Evolutionary conservation across 2,888 invertebrate genomes (phyloP).

Genomic region (Leistus spinibarbis): DNA sequence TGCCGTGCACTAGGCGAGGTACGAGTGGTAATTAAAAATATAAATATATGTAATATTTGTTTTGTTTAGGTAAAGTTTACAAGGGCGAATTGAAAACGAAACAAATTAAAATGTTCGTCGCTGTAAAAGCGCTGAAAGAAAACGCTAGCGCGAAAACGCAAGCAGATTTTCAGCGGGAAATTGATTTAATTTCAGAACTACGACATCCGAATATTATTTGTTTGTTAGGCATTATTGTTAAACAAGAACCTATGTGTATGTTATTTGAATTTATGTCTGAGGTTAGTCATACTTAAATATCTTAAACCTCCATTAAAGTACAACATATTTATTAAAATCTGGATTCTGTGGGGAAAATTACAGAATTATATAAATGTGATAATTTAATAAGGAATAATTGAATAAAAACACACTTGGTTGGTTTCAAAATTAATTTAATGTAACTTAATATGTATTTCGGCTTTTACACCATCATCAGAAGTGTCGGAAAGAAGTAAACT

Average conservation of each 20-base stretch:
- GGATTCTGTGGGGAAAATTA: not conserved
- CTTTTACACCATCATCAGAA: no score
- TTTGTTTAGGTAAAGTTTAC: constrained; percentile 79
- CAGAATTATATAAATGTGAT: no score
- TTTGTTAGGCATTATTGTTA: constrained; percentile 88
- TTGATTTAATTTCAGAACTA: constrained; percentile 91
- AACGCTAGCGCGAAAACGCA: constrained; percentile 90
- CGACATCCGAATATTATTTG: constrained; percentile 96
- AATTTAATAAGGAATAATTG: no score
- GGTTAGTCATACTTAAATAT: constrained; percentile 46
- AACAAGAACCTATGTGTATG: constrained; percentile 92
- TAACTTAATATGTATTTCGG: no score
- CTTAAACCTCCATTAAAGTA: not conserved
- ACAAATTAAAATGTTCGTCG: constrained; percentile 77
- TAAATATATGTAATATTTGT: constrained; percentile 8
- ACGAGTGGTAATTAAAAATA: not conserved
- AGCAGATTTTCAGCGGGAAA: constrained; percentile 91
- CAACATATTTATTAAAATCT: not conserved
- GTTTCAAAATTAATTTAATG: no score
- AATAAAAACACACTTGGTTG: no score
- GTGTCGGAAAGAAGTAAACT: no score
- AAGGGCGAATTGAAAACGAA: constrained; percentile 85
- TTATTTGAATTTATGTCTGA: constrained; percentile 96
- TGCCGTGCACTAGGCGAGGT: no score
- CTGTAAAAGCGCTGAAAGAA: constrained; percentile 93